Conservation (phyloP, 1,140 invertebrate genomes). For the Heliconius congener region DNA sequence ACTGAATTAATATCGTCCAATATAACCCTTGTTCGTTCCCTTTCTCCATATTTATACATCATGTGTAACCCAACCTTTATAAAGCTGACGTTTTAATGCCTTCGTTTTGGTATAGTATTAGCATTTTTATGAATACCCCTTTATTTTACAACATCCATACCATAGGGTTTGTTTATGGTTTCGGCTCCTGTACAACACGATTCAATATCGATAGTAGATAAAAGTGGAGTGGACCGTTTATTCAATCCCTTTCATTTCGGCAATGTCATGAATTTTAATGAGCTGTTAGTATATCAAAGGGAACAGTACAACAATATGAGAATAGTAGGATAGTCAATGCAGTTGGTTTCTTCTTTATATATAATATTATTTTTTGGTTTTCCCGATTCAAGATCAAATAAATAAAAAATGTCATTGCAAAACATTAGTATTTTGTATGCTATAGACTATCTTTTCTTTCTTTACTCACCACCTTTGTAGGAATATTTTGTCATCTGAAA, state of each 20-base stretch:
- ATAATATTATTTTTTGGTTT: background rate
- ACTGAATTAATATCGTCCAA: background rate
- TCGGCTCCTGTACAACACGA: background rate
- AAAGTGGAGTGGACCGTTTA: constrained; percentile 3
- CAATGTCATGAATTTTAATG: constrained; percentile 18
- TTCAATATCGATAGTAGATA: constrained; percentile 16
- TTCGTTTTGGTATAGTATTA: constrained; percentile 19
- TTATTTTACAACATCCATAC: constrained; percentile 18
- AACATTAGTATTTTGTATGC: no score
- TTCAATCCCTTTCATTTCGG: constrained; percentile 4
- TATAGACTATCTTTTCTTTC: no score
- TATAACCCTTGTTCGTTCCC: background rate
- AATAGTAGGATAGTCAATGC: background rate
- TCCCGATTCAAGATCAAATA: background rate
- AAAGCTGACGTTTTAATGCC: constrained; percentile 29
- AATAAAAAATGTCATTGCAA: no score
- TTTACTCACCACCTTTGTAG: no score
- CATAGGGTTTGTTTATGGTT: constrained; percentile 9
- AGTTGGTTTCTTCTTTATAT: no score
- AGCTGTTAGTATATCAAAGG: background rate
- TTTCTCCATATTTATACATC: constrained; percentile 14
- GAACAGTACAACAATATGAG: background rate
- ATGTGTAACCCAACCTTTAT: constrained; percentile 23
- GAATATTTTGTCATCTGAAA: no score
- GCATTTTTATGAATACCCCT: constrained; percentile 34